phyloP scores from a whole-genome alignment of 2,797 vertebrate species.

The Mastacembelus armatus region DNA sequence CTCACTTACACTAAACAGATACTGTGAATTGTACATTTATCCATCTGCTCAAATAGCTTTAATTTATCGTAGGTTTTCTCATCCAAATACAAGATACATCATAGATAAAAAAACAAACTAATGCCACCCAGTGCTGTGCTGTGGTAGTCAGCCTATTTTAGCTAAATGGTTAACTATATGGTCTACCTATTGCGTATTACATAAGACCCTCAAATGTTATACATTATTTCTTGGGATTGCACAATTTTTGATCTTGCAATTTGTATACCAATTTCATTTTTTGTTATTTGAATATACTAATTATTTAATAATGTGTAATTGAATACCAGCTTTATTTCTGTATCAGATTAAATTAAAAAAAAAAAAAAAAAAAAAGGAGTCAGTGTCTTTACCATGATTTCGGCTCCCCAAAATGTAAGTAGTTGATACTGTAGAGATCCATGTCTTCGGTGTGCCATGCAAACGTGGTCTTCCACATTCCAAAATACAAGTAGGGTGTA shows the following conservation, averaged over 20 bases:
- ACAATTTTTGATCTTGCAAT: too few relatives aligned
- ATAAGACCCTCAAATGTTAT: too few relatives aligned
- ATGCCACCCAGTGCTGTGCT: too few relatives aligned
- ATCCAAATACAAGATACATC: too few relatives aligned
- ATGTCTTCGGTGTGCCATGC: constrained; percentile 99
- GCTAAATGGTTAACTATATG: too few relatives aligned
- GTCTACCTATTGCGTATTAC: too few relatives aligned
- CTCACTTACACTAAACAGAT: background rate
- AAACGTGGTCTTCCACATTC: constrained; percentile 99
- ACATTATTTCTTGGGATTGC: too few relatives aligned
- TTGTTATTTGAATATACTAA: too few relatives aligned
- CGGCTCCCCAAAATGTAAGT: constrained; percentile 97
- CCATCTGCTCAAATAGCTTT: background rate
- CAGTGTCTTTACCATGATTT: constrained; percentile 91
- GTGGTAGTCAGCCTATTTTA: too few relatives aligned
- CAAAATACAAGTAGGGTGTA: constrained; percentile 97
- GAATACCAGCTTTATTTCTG: background rate
- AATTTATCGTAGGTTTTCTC: too few relatives aligned
- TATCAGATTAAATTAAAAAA: background rate
- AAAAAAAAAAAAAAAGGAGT: background rate
- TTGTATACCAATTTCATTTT: too few relatives aligned
- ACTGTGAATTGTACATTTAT: background rate
- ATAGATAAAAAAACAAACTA: background rate
- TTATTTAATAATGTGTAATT: background rate
- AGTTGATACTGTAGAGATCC: constrained; percentile 99